A percentile compares a stretch with the other conserved stretches of the same genome.
These are phyloP conservation scores for Chironomus riparius DNA, from an alignment of 2,888 invertebrate species.

Conservation along the genomic window DNA sequence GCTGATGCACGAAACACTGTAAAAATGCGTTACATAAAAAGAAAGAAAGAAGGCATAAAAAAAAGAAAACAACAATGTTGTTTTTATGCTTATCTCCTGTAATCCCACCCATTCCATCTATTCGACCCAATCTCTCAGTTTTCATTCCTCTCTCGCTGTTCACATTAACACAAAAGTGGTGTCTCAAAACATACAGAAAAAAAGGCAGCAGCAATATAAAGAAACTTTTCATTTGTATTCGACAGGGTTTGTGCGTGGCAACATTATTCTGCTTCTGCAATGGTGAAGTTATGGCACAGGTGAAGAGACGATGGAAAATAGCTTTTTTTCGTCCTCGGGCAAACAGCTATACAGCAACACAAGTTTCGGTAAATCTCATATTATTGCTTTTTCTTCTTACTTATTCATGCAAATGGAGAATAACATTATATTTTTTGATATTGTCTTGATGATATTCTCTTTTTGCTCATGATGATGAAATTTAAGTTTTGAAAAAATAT, in stretches of 20 bases:
- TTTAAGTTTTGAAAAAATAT: no score
- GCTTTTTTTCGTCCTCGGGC: constrained; percentile 66
- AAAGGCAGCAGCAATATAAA: no score
- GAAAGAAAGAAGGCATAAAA: no score
- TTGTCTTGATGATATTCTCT: background rate
- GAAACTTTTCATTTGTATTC: background rate
- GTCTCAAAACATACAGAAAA: no score
- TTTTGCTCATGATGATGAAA: background rate
- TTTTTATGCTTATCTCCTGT: no score
- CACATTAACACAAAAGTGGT: no score
- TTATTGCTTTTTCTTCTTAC: background rate
- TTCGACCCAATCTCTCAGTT: no score
- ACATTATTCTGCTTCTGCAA: constrained; percentile 90
- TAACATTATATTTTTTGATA: background rate
- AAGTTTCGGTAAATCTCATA: constrained; percentile 68
- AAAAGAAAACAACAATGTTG: no score
- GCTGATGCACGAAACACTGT: no score
- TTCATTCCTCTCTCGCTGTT: no score
- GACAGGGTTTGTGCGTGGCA: constrained; percentile 84
- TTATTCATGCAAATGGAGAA: constrained; percentile 25
- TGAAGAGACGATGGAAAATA: constrained; percentile 71
- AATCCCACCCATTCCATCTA: no score
- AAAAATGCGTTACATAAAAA: no score
- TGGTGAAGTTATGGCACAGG: constrained; percentile 85
- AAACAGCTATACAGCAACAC: constrained; percentile 77